Percentiles rank a stretch among this genome's conserved stretches.
Conservation (phyloP, 2,113 vertebrate genomes). For the Stegastes partitus region DNA sequence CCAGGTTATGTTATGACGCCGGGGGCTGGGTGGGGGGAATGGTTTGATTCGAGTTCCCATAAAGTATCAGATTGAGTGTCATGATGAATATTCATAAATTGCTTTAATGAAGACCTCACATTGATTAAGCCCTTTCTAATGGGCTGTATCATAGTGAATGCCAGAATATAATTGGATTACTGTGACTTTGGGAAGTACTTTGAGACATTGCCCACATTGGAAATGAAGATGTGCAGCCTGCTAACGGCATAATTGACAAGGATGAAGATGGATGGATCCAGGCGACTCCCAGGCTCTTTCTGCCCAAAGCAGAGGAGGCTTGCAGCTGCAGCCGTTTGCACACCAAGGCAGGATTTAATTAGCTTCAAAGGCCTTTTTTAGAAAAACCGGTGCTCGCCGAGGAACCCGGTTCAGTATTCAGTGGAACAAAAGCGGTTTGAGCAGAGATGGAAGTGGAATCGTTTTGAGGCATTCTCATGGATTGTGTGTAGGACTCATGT, state of each 20-base stretch:
- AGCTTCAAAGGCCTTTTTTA: conserved; percentile 40
- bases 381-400: conserved; percentile 15
- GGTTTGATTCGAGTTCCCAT: conserved; percentile 57
- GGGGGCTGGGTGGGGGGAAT: conserved; percentile 51
- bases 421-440: background rate
- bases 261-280: conserved; percentile 78
- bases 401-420: conserved; percentile 6
- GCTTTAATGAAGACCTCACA: conserved; percentile 79
- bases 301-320: conserved; percentile 56
- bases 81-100: conserved; percentile 79
- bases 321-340: conserved; percentile 45
- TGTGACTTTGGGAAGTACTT: conserved; percentile 82
- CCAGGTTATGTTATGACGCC: conserved; percentile 68
- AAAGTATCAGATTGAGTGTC: conserved; percentile 63
- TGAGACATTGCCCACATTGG: conserved; percentile 74
- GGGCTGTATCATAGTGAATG: conserved; percentile 66
- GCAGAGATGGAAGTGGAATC: background rate
- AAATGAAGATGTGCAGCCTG: conserved; percentile 75
- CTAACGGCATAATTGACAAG: conserved; percentile 79
- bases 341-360: conserved; percentile 54
- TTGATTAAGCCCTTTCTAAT: conserved; percentile 81
- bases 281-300: conserved; percentile 57
- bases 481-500: background rate
- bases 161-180: conserved; percentile 80
- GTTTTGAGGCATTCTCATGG: background rate